Conservation (phyloP, 2,888 invertebrate species). For the Amphipyra berbera region DNA sequence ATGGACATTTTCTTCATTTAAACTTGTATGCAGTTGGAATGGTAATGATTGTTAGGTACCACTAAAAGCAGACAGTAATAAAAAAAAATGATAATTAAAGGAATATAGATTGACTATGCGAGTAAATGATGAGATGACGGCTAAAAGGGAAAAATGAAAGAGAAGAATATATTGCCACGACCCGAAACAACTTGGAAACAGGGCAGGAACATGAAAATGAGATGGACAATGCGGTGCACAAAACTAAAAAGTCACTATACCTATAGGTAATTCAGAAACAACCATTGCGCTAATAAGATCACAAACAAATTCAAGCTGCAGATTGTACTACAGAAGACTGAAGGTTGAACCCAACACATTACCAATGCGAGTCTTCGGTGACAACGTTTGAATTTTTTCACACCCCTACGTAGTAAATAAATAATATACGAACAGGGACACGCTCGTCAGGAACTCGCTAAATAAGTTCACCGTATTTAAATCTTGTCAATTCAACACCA, state of each 20-base stretch:
- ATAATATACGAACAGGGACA: constrained; percentile 9
- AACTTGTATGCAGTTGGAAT: constrained; percentile 25
- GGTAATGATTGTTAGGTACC: neutral
- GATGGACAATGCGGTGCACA: neutral
- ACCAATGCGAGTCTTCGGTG: constrained; percentile 3
- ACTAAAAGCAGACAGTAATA: constrained; percentile 1
- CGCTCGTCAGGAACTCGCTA: neutral
- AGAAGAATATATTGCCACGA: no score
- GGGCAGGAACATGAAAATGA: no score
- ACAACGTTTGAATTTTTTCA: constrained; percentile 15
- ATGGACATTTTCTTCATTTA: constrained; percentile 35
- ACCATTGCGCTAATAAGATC: no score
- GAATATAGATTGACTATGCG: neutral
- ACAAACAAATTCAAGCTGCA: no score
- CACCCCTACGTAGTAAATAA: constrained; percentile 45
- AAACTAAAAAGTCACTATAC: neutral
- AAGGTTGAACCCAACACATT: neutral
- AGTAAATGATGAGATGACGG: no score
- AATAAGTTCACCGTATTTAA: neutral
- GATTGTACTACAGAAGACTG: no score
- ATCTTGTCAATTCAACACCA: neutral
- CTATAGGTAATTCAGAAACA: no score
- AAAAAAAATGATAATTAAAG: neutral
- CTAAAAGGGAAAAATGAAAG: no score
- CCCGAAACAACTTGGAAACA: no score